Base-by-base conservation (phyloP, 2,888 invertebrate genomes). In the Caenorhabditis sp. region DNA sequence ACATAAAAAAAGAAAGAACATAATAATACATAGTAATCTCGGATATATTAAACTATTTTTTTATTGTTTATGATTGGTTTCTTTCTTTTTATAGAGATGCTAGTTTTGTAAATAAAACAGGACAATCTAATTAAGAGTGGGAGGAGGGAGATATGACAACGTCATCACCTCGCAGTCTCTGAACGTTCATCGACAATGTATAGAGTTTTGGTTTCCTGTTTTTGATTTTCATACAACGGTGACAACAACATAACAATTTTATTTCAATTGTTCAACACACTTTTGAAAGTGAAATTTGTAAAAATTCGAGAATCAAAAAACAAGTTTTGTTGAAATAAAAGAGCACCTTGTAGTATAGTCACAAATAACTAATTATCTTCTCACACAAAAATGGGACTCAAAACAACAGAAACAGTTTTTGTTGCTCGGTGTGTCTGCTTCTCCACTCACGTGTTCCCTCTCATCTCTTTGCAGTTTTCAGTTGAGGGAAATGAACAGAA, bases 151-250 rank as follows among this genome's bases (percentile, higher is more conserved):
- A 26, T 19, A n/a, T 26, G 17, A 55, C 50, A 58, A 67, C 72
- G 72, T 72, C 72, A 72, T 72, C 63, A 67, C 72, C 72, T 65
- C 67, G 63, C 72, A 62, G 72, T 72, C 72, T 72, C 67, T 72
- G 72, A 72, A 72, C 72, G 72, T 67, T 72, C 58, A 62, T 72
- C 62, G 10, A 23, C 53, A n/a, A n/a, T n/a, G n/a, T 43, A 43
- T 17, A 43, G 14, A 43, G 17, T 17, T 14, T 36, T 43, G 43
- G 14, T 43, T 43, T 43, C 43, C 43, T 43, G 43, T 43, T 43
- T 43, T 43, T 43, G 3, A 17, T 43, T 43, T 43, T 10, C 43
- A 43, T 43, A 17, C 10, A 17, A 43, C 6, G 14, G 14, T 43
- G 31, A 31, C 4, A 31, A 31, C 31, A 10, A 31, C 31, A 4